Conservation (phyloP, 2,888 invertebrate genomes). For the Pollenia griseotomentosa region DNA sequence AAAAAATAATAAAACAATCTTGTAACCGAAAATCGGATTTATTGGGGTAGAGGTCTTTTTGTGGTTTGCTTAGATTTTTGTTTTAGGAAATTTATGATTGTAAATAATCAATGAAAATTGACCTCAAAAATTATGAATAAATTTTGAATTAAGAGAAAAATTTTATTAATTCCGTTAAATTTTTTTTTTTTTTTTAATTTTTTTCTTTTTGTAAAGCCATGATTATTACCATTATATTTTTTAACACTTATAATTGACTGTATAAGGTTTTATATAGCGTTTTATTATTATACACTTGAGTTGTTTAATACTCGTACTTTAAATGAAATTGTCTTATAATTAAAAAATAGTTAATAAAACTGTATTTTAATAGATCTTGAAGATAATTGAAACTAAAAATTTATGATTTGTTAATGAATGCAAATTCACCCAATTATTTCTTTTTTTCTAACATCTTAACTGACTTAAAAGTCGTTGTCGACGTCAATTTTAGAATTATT, state of each 20-base stretch:
- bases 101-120: no score
- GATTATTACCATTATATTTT: neutral
- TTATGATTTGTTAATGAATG: neutral
- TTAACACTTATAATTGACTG: neutral
- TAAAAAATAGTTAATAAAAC: slow-evolving; percentile 2
- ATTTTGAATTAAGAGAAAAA: no score
- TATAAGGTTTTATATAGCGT: neutral
- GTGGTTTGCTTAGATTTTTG: slow-evolving; percentile 9
- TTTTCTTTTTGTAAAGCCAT: neutral
- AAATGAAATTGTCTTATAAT: slow-evolving; percentile 19
- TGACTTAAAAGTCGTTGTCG: no score
- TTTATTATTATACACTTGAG: slow-evolving; percentile 7
- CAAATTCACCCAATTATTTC: no score
- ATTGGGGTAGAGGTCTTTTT: slow-evolving; percentile 44
- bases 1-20: neutral
- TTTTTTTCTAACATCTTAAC: no score
- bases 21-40: neutral
- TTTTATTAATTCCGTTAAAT: neutral
- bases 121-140: no score
- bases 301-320: neutral
- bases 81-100: neutral
- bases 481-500: no score
- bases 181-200: neutral
- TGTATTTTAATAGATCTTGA: neutral
- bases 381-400: slow-evolving; percentile 1